Conservation (phyloP, 2,888 invertebrate species). For the Cyaniris semiargus region DNA sequence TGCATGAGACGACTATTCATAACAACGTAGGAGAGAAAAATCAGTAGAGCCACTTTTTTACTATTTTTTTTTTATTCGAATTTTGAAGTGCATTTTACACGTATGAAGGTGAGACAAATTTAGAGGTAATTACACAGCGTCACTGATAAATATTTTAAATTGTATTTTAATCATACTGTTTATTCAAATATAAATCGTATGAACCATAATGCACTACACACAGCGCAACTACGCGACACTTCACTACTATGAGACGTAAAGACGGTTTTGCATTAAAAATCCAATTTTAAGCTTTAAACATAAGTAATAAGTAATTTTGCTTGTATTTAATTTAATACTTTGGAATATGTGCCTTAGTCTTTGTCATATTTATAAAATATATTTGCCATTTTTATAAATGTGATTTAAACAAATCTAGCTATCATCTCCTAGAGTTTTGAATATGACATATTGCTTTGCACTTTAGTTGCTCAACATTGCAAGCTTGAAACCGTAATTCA, state of each 20-base stretch:
- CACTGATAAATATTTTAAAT: too few species aligned
- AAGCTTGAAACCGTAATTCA: neutral
- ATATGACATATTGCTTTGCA: neutral
- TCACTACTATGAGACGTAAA: too few species aligned
- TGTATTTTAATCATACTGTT: too few species aligned
- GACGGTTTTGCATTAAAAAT: too few species aligned
- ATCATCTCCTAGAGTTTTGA: neutral
- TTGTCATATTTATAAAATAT: neutral
- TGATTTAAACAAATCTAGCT: neutral
- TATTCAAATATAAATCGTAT: too few species aligned
- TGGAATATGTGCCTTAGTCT: neutral
- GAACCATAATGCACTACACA: too few species aligned
- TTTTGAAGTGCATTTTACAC: neutral
- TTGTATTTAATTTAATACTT: neutral
- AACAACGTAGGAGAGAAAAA: neutral
- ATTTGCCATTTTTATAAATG: neutral
- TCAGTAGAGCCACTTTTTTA: neutral
- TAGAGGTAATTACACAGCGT: too few species aligned
- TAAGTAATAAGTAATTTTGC: neutral
- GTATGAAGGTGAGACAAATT: too few species aligned
- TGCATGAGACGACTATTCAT: slow-evolving; percentile 38
- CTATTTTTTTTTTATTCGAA: too few species aligned
- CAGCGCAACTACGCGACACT: too few species aligned
- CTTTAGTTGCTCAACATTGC: too few species aligned
- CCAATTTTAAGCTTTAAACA: too few species aligned